Percentiles rank a stretch among this genome's conserved stretches.
These are phyloP conservation scores for Dysidea cf. avara DNA, from an alignment of 37 sponge, comb jelly and placozoan genomes.

Conservation along the genomic window DNA sequence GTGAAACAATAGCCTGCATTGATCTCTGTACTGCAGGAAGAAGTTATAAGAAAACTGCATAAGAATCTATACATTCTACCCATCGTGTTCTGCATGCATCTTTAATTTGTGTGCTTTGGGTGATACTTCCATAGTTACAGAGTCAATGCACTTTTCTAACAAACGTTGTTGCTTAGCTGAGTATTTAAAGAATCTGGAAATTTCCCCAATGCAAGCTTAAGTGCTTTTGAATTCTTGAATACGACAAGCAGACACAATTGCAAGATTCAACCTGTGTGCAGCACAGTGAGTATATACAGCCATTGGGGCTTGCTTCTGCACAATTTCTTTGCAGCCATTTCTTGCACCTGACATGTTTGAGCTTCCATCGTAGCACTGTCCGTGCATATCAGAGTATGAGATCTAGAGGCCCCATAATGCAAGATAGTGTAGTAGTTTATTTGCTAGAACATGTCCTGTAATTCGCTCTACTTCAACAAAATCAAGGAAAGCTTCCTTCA, in stretches of 20 bases:
- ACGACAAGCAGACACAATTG: slow-evolving; percentile 51
- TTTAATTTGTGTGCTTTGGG: slow-evolving; percentile 37
- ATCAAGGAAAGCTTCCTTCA: slow-evolving; percentile 47
- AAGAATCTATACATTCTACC: slow-evolving; percentile 43
- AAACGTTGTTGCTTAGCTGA: slow-evolving; percentile 53
- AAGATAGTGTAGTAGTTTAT: slow-evolving; percentile 22
- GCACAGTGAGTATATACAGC: slow-evolving; percentile 52
- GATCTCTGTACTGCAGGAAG: slow-evolving; percentile 29
- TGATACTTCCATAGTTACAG: neutral
- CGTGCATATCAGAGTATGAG: slow-evolving; percentile 19
- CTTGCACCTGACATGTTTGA: slow-evolving; percentile 51
- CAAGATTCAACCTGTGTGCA: slow-evolving; percentile 48
- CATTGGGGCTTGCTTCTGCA: slow-evolving; percentile 36
- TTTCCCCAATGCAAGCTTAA: slow-evolving; percentile 36
- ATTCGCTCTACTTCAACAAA: slow-evolving; percentile 60
- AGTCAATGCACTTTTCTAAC: slow-evolving; percentile 31
- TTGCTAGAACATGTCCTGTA: slow-evolving; percentile 31
- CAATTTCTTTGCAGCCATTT: slow-evolving; percentile 31
- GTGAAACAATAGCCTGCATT: slow-evolving; percentile 49
- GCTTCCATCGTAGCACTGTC: slow-evolving; percentile 63
- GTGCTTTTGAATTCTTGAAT: slow-evolving; percentile 39
- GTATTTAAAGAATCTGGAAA: slow-evolving; percentile 45
- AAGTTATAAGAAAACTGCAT: slow-evolving; percentile 52
- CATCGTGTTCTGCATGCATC: slow-evolving; percentile 62
- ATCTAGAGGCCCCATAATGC: slow-evolving; percentile 18